Percentiles rank a stretch among this genome's conserved stretches.
phyloP scores from a whole-genome alignment of 2,888 invertebrate genomes.

The Callyntrura sp. region DNA sequence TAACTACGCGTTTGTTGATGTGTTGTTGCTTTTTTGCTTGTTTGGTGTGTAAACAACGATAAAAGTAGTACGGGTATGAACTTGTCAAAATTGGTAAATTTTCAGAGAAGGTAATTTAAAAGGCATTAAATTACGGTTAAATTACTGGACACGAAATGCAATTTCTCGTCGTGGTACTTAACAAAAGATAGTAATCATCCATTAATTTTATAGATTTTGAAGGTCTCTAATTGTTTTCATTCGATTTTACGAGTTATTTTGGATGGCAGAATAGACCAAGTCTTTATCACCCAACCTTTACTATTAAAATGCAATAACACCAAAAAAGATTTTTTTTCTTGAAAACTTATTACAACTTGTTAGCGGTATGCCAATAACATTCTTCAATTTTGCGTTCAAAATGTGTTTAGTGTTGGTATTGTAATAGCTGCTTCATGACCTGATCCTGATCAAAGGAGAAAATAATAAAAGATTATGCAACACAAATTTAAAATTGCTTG shows the following conservation, averaged over 20 bases:
- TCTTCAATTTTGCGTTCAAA: background rate
- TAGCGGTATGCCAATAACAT: background rate
- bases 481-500: constrained; percentile 37
- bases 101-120: constrained; percentile 26
- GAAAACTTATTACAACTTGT: too few species aligned
- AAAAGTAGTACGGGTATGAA: background rate
- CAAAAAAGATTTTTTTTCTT: too few species aligned
- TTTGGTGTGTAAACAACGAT: background rate
- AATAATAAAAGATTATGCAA: constrained; percentile 68
- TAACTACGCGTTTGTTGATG: background rate
- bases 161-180: constrained; percentile 27
- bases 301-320: too few species aligned
- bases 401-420: background rate
- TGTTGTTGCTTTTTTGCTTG: background rate
- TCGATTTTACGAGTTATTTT: too few species aligned
- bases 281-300: too few species aligned
- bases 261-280: background rate
- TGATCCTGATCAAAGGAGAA: constrained; percentile 34
- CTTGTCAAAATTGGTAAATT: background rate
- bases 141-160: constrained; percentile 58
- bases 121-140: background rate
- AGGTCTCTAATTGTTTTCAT: constrained; percentile 14
- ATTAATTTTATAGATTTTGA: constrained; percentile 14
- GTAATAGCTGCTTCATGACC: constrained; percentile 57
- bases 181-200: background rate